A percentile compares a stretch with the other conserved stretches of the same genome.
These are phyloP conservation scores for Falco rusticolus DNA, from an alignment of 2,797 vertebrate genomes.

Conservation along the genomic window DNA sequence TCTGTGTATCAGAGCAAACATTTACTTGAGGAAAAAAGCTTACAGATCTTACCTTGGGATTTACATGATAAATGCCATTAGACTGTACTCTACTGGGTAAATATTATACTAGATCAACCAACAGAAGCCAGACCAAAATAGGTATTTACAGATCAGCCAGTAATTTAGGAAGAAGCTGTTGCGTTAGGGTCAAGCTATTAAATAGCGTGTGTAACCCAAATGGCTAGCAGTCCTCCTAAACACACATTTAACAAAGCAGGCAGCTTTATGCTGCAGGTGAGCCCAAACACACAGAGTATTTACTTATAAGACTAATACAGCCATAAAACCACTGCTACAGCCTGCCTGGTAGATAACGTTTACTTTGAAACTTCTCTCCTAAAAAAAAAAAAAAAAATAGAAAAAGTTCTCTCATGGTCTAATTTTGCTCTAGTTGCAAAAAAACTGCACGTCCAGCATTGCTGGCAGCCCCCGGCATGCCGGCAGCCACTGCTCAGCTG, in stretches of 20 bases:
- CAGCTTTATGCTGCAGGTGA: not conserved
- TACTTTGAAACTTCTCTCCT: not conserved
- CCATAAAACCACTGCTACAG: not conserved
- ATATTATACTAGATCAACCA: not conserved
- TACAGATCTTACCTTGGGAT: not conserved
- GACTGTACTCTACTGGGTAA: not conserved
- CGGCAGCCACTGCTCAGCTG: not conserved
- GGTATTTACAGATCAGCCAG: not conserved
- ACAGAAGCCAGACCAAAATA: not conserved
- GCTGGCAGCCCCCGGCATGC: rapidly evolving
- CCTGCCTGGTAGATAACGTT: not conserved
- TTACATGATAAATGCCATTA: constrained; percentile 2
- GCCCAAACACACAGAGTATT: not conserved
- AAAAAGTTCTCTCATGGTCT: not conserved
- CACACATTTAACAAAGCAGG: not conserved
- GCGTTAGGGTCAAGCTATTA: not conserved
- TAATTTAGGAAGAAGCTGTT: not conserved
- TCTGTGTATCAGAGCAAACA: not conserved
- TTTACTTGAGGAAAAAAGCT: not conserved
- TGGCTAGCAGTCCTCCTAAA: not conserved
- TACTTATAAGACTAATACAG: not conserved
- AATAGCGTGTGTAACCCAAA: not conserved
- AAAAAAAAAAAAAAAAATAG: not conserved
- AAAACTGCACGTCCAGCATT: not conserved
- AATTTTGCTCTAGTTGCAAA: not conserved